Conservation (phyloP, 2,888 invertebrate genomes). For the Stratiomys singularior region DNA sequence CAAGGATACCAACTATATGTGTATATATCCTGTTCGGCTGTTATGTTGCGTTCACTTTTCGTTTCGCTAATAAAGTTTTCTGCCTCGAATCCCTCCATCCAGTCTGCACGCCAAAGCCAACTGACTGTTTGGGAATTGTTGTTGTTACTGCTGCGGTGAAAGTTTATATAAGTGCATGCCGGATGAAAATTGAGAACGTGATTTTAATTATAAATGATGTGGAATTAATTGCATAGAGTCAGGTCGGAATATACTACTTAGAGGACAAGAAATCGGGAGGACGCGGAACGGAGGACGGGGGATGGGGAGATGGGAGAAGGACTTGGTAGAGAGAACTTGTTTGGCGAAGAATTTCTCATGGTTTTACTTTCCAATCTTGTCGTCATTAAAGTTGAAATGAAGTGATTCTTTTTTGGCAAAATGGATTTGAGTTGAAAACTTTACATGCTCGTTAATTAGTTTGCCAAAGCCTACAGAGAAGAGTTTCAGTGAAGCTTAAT, state of each 20-base stretch:
- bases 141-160: not conserved
- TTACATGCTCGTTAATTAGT: not conserved
- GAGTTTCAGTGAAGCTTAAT: not conserved
- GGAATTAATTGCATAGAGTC: constrained; percentile 23
- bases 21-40: not conserved
- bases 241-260: no score
- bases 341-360: not conserved
- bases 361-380: not conserved
- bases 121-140: not conserved
- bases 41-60: no score
- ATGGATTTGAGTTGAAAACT: not conserved
- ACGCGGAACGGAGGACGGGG: no score
- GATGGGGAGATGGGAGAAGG: no score
- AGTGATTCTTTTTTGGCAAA: not conserved
- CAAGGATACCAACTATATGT: no score
- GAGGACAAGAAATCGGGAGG: no score
- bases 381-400: constrained; percentile 7
- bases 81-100: not conserved
- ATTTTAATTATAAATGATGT: constrained; percentile 39
- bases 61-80: constrained; percentile 11
- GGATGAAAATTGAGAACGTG: constrained; percentile 37
- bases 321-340: not conserved
- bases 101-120: no score
- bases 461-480: not conserved
- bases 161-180: constrained; percentile 17